Percentiles rank a stretch among this genome's conserved stretches.
Conservation (phyloP, 2,888 invertebrate species). For the Pomacea canaliculata region DNA sequence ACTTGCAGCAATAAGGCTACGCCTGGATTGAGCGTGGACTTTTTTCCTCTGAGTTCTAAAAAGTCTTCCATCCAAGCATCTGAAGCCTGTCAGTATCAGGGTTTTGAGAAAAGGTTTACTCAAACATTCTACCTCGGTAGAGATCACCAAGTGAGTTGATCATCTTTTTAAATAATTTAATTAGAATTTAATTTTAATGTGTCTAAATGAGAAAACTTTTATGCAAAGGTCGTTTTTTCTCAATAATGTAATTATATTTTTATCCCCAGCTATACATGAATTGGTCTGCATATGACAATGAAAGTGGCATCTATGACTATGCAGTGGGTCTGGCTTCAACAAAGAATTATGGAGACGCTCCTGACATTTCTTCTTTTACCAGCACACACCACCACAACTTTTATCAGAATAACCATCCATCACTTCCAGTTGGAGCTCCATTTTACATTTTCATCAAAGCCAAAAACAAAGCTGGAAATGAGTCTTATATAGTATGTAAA, state of each 20-base stretch:
- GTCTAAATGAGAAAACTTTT: too few species aligned
- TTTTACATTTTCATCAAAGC: slow-evolving; percentile 50
- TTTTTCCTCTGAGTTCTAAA: neutral
- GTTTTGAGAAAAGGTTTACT: neutral
- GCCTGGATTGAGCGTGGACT: neutral
- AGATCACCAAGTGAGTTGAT: neutral
- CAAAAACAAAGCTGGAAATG: slow-evolving; percentile 41
- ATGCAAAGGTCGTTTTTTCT: too few species aligned
- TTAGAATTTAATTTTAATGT: too few species aligned
- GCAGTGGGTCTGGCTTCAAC: slow-evolving; percentile 45
- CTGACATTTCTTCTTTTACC: slow-evolving; percentile 41
- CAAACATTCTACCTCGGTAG: neutral
- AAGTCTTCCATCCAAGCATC: neutral
- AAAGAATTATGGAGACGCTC: slow-evolving; percentile 24
- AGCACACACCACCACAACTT: slow-evolving; percentile 43
- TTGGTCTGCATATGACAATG: slow-evolving; percentile 41
- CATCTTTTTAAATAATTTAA: too few species aligned
- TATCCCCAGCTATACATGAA: slow-evolving; percentile 37
- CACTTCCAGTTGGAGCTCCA: slow-evolving; percentile 41
- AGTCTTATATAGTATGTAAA: slow-evolving; percentile 32
- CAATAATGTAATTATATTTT: too few species aligned
- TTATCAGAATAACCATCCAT: slow-evolving; percentile 38
- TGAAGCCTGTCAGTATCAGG: neutral
- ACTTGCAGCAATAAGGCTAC: neutral
- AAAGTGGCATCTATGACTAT: slow-evolving; percentile 44